Conservation (phyloP, 2,888 invertebrate genomes). For the Ischnura elegans region DNA sequence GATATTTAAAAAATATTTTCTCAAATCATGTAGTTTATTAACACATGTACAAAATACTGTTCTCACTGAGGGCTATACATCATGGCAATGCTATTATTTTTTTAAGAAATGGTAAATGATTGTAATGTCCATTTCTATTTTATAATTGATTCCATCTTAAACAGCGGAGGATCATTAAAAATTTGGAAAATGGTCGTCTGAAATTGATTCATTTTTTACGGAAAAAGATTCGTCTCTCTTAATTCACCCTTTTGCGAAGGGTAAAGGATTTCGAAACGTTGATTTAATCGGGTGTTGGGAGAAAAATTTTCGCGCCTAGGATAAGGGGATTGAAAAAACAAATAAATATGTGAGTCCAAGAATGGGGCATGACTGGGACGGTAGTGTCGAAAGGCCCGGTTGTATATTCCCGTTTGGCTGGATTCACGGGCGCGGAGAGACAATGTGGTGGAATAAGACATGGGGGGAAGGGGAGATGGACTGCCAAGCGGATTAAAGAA, state of each 20-base stretch:
- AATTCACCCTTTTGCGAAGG: neutral
- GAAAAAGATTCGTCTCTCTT: neutral
- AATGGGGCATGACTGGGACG: slow-evolving; percentile 23
- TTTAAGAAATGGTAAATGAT: too few relatives aligned
- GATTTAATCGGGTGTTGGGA: neutral
- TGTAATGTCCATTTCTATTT: too few relatives aligned
- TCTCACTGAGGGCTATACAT: too few relatives aligned
- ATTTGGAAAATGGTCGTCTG: too few relatives aligned
- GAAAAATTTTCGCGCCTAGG: neutral
- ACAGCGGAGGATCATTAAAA: too few relatives aligned
- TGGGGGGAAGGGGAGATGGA: neutral
- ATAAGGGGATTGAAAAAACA: neutral
- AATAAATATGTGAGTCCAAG: neutral
- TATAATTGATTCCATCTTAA: too few relatives aligned
- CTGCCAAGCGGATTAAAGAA: slow-evolving; percentile 64
- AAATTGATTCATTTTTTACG: neutral
- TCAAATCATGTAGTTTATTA: too few relatives aligned
- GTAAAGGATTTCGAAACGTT: neutral
- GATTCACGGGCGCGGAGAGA: slow-evolving; percentile 58
- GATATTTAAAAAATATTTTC: too few relatives aligned
- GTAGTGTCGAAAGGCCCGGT: too few relatives aligned
- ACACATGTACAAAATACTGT: too few relatives aligned
- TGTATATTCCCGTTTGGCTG: slow-evolving; percentile 6
- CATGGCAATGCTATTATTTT: too few relatives aligned
- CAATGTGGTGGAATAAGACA: slow-evolving; percentile 56